Conservation (phyloP, 2,888 invertebrate genomes). For the Apamea anceps region DNA sequence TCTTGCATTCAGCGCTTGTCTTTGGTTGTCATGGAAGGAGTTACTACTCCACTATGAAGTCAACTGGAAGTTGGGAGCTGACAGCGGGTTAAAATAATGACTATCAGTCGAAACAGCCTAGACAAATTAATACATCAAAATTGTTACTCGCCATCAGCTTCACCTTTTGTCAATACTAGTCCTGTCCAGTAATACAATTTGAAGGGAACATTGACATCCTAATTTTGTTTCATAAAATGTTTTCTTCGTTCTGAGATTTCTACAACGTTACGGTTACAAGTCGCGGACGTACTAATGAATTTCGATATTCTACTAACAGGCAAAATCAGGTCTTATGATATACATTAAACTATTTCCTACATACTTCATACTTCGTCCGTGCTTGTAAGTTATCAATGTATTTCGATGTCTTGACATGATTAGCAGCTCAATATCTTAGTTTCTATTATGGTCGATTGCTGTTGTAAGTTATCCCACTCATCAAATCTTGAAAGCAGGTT, state of each 20-base stretch:
- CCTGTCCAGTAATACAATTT: constrained; percentile 45
- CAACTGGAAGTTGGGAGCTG: constrained; percentile 67
- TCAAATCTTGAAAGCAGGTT: constrained; percentile 29
- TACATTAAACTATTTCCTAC: constrained; percentile 55
- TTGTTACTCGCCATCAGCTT: constrained; percentile 63
- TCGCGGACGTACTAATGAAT: constrained; percentile 59
- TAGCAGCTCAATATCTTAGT: constrained; percentile 42
- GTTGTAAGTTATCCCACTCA: constrained; percentile 17
- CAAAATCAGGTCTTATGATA: constrained; percentile 60
- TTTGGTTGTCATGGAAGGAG: constrained; percentile 54
- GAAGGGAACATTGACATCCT: constrained; percentile 50
- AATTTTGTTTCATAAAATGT: constrained; percentile 29
- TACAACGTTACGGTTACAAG: constrained; percentile 47
- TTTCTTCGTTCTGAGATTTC: constrained; percentile 35
- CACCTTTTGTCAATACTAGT: constrained; percentile 49
- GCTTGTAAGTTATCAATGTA: constrained; percentile 55
- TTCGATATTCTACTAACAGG: constrained; percentile 52
- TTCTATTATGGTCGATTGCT: constrained; percentile 36
- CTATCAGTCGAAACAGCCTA: constrained; percentile 63
- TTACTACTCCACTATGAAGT: constrained; percentile 52
- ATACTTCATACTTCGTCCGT: constrained; percentile 53
- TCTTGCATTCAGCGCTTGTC: constrained; percentile 57
- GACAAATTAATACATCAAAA: constrained; percentile 70
- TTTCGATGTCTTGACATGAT: constrained; percentile 63
- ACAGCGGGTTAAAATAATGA: constrained; percentile 73